These are phyloP conservation scores for Malurus alboscapulatus DNA, from an alignment of 2,113 vertebrate species.

Conservation along the genomic window DNA sequence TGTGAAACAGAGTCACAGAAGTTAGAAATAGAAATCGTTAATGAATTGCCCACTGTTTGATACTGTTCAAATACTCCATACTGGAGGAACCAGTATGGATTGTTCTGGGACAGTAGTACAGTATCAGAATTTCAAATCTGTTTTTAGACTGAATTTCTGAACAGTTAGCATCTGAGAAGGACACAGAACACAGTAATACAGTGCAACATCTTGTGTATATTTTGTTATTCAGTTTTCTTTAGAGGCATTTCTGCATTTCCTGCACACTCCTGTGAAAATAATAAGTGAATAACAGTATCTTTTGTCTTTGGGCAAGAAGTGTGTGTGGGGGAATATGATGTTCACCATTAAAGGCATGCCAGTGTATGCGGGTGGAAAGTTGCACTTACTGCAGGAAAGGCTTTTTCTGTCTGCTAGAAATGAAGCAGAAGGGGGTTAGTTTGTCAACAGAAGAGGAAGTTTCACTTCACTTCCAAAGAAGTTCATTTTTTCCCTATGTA, in stretches of 20 bases:
- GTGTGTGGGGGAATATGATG: neutral
- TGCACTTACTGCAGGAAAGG: neutral
- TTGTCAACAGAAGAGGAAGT: neutral
- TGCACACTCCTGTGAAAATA: neutral
- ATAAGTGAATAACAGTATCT: neutral
- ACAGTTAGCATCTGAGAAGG: neutral
- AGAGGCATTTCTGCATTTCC: neutral
- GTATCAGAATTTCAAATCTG: neutral
- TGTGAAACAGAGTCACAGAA: neutral
- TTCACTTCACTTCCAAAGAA: neutral
- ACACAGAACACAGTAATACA: neutral
- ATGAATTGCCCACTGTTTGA: neutral
- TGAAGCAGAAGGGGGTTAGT: neutral
- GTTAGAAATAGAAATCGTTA: neutral
- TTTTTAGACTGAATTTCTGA: neutral
- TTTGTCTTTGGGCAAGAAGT: neutral
- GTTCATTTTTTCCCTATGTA: neutral
- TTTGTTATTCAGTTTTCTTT: neutral
- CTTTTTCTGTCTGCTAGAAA: neutral
- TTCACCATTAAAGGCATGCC: neutral
- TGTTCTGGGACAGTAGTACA: neutral
- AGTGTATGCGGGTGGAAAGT: fast-evolving
- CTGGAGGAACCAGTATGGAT: neutral
- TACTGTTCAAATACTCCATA: neutral
- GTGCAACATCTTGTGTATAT: neutral